These are phyloP conservation scores for Nomada fabriciana DNA, from an alignment of 2,888 invertebrate species.

Conservation along the genomic window DNA sequence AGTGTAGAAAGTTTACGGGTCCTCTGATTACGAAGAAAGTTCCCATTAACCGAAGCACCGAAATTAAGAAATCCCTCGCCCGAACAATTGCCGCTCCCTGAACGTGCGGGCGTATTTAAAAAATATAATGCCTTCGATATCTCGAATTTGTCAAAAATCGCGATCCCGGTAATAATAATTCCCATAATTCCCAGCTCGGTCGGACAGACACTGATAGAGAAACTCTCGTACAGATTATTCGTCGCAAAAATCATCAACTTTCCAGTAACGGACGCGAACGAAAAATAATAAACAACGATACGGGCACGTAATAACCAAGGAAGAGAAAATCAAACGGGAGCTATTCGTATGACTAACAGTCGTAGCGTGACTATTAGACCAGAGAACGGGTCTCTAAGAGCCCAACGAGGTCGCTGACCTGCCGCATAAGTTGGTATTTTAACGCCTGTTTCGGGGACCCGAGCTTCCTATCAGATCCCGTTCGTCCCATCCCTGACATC, in stretches of 20 bases:
- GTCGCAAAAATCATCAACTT: not conserved
- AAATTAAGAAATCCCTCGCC: no score
- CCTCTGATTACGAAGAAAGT: not conserved
- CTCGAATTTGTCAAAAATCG: no score
- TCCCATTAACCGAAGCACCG: no score
- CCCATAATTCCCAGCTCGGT: no score
- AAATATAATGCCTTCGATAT: no score
- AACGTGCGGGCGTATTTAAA: no score
- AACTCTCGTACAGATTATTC: not conserved
- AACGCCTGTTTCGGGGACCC: constrained; percentile 48
- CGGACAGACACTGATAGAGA: not conserved
- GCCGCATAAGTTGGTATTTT: constrained; percentile 58
- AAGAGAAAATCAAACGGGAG: constrained; percentile 42
- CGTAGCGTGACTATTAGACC: constrained; percentile 59
- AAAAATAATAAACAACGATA: constrained; percentile 13
- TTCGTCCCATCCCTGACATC: constrained; percentile 29
- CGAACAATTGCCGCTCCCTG: no score
- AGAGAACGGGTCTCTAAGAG: constrained; percentile 48
- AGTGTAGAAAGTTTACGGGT: not conserved
- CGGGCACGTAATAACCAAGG: constrained; percentile 17
- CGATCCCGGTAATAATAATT: no score
- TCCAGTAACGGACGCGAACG: not conserved
- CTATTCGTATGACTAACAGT: constrained; percentile 58
- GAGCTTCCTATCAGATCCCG: constrained; percentile 15
- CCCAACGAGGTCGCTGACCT: constrained; percentile 62